Conservation (phyloP, 2,113 vertebrate genomes). For the Apistogramma diplotaenia region DNA sequence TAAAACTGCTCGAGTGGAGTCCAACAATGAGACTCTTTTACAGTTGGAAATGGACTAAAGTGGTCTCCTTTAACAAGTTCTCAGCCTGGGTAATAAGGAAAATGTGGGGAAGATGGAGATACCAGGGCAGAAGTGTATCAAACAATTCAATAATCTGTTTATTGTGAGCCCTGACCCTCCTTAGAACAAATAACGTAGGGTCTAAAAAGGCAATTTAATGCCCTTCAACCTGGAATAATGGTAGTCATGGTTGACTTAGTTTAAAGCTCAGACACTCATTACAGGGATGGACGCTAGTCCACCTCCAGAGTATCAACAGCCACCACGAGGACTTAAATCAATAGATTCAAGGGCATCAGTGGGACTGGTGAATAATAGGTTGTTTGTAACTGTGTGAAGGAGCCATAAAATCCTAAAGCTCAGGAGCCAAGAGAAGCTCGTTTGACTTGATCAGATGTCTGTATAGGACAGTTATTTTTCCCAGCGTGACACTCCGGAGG, state of each 20-base stretch:
- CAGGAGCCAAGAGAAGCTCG: conserved; percentile 18
- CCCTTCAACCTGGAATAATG: conserved; percentile 44
- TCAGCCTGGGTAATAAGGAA: not conserved
- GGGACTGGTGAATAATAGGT: conserved; percentile 62
- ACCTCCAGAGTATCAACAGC: conserved; percentile 59
- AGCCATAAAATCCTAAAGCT: conserved; percentile 34
- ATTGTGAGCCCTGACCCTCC: not conserved
- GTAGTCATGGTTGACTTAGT: conserved; percentile 55
- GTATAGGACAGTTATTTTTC: conserved; percentile 35
- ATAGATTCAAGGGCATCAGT: conserved; percentile 68
- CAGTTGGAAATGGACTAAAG: not conserved
- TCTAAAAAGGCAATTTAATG: conserved; percentile 33
- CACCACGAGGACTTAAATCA: conserved; percentile 62
- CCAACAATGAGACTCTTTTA: not conserved
- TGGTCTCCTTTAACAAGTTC: not conserved
- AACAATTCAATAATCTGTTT: conserved; percentile 15
- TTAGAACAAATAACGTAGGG: conserved; percentile 23
- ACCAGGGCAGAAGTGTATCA: not conserved
- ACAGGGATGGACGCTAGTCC: conserved; percentile 50
- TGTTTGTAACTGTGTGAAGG: conserved; percentile 45
- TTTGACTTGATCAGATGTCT: conserved; percentile 42
- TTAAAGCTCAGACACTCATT: conserved; percentile 55
- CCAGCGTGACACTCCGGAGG: not conserved
- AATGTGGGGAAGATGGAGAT: not conserved
- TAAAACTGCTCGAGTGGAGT: not conserved